These are phyloP conservation scores for Xenopus laevis DNA, from an alignment of 2,113 vertebrate genomes.

Conservation along the genomic window DNA sequence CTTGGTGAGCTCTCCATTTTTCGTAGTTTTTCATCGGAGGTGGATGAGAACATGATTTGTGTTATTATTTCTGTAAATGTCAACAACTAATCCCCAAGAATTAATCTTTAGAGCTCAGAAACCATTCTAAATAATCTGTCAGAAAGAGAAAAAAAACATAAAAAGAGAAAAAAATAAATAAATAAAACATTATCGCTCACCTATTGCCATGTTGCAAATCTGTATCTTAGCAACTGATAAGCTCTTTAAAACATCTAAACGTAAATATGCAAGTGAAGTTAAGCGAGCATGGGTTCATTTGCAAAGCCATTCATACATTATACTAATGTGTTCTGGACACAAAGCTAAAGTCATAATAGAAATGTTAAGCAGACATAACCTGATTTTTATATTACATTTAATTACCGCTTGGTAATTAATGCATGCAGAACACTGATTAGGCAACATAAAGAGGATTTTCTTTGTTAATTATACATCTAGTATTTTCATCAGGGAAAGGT, in stretches of 20 bases:
- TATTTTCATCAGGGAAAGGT: constrained; percentile 12
- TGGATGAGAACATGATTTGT: too few species aligned
- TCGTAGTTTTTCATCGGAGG: too few species aligned
- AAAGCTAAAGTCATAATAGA: constrained; percentile 18
- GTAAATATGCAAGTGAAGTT: constrained; percentile 44
- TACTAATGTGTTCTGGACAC: constrained; percentile 20
- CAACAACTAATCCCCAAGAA: not conserved
- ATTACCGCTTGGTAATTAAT: constrained; percentile 40
- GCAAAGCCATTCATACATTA: constrained; percentile 16
- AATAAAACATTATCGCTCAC: constrained; percentile 50
- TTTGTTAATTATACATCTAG: constrained; percentile 35
- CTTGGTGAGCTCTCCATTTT: too few species aligned
- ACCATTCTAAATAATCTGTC: not conserved
- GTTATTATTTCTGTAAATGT: not conserved
- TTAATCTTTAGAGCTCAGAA: not conserved
- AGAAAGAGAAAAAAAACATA: too few species aligned
- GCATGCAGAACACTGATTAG: constrained; percentile 30
- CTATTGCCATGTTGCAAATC: constrained; percentile 36
- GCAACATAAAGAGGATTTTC: constrained; percentile 45
- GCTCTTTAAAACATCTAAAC: constrained; percentile 47
- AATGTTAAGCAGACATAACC: constrained; percentile 7
- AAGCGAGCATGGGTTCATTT: constrained; percentile 40
- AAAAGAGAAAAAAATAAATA: constrained; percentile 47
- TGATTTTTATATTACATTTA: constrained; percentile 2
- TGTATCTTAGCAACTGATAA: constrained; percentile 59